Base-by-base conservation (phyloP, 2,888 invertebrate species). In the Melanchra persicariae region DNA sequence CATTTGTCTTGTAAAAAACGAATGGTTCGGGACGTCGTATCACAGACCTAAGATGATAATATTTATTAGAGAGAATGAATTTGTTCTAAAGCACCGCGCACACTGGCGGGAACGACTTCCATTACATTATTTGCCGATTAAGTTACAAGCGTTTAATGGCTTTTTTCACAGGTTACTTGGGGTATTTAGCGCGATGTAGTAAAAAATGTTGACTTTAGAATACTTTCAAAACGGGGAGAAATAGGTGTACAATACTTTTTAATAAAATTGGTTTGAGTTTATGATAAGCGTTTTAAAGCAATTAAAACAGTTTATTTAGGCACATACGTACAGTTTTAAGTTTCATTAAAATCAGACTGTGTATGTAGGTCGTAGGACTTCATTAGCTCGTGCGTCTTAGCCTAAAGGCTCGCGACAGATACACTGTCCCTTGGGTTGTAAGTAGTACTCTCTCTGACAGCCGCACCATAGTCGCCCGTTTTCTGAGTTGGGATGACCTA, bases 1-100 rank as follows among this genome's bases (percentile, higher is more conserved):
- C 75, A 70, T 82, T 84, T 79, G 71, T 83, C 82, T 83, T 73
- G 61, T 71, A 81, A 81, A 74, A 81, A 75, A 73, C 67, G 68
- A 70, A 75, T 74, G 51, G 68, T 79, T 74, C 37, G 61, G 43
- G 49, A 40, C 34, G 43, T 51, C 63, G 66, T 73, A 71, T 84
- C 73, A 59, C 57, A 40, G 54, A 72, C 72, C 69, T 66, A 67
- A 67, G n/a, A n/a, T 30, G 64, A 69, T 75, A 52, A 84, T 84
- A 79, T 83, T 84, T 83, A 83, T 70, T 70, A 75, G 76, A 67
- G 66, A 57, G 51, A 52, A 57, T 62, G 68, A 76, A 49, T 69
- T 62, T 49, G 47, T 66, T 47, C 15, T 74, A 65, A 51, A 40
- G 47, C 30, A 7, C 3, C 12, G 64, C 30, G 54, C 79, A 78